Evolutionary conservation across 1,140 invertebrate species (phyloP).

Genomic region (Meloidogyne chitwoodi): DNA sequence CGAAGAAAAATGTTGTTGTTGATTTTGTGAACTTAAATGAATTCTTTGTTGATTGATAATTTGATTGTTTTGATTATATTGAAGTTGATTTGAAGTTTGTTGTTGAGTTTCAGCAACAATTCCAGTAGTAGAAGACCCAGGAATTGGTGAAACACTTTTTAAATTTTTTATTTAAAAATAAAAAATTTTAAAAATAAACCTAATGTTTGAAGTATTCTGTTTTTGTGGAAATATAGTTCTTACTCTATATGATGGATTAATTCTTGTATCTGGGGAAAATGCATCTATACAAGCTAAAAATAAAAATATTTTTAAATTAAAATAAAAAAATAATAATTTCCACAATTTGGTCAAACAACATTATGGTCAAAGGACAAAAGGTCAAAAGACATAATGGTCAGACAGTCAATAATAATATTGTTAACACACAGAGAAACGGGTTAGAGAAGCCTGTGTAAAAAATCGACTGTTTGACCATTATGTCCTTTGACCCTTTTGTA

Average conservation of each 20-base stretch:
- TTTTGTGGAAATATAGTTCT: neutral
- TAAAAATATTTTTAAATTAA: too few relatives aligned
- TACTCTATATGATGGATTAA: neutral
- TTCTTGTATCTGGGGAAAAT: neutral
- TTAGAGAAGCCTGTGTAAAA: too few relatives aligned
- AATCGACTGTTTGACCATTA: too few relatives aligned
- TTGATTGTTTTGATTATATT: neutral
- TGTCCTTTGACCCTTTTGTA: too few relatives aligned
- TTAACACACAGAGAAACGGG: too few relatives aligned
- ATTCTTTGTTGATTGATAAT: neutral
- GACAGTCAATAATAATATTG: too few relatives aligned
- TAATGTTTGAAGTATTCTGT: neutral
- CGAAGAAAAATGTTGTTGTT: neutral
- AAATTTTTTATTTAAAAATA: neutral
- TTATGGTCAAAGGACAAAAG: too few relatives aligned
- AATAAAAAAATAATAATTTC: too few relatives aligned
- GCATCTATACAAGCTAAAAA: neutral
- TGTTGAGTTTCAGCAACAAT: neutral
- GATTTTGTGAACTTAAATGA: neutral
- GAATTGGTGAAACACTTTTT: neutral
- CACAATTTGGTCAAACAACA: too few relatives aligned
- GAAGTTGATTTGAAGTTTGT: neutral
- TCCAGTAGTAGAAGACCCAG: neutral
- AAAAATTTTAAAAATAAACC: neutral
- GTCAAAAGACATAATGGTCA: too few relatives aligned